Evolutionary conservation across 2,888 invertebrate genomes (phyloP).

Genomic region (Epirrhoe tristata): DNA sequence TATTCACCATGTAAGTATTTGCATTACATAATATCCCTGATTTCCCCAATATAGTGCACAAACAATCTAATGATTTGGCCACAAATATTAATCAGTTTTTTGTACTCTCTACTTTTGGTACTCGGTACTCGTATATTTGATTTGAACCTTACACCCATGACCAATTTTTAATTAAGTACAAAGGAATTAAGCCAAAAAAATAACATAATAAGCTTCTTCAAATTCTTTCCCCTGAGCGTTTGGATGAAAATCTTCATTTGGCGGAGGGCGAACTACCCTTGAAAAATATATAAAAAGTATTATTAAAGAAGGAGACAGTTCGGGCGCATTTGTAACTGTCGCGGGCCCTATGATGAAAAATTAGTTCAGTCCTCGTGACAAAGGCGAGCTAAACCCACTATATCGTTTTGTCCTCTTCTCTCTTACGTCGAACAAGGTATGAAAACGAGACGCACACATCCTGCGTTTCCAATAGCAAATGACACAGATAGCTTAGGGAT

Average conservation of each 20-base stretch:
- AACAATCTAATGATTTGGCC: no score
- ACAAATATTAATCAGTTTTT: no score
- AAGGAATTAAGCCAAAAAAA: slow-evolving; percentile 73
- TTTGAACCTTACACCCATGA: slow-evolving; percentile 3
- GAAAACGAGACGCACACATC: slow-evolving; percentile 60
- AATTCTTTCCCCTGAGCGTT: slow-evolving; percentile 69
- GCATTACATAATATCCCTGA: no score
- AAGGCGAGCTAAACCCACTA: slow-evolving; percentile 82
- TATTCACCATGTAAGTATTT: no score
- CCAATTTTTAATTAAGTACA: slow-evolving; percentile 58
- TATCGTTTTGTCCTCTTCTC: slow-evolving; percentile 71
- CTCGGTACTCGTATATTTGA: no score
- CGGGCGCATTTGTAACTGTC: slow-evolving; percentile 85
- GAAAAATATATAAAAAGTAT: slow-evolving; percentile 83
- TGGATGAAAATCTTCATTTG: slow-evolving; percentile 81
- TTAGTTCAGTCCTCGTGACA: slow-evolving; percentile 85
- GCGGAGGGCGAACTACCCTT: slow-evolving; percentile 81
- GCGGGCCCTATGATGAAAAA: slow-evolving; percentile 86
- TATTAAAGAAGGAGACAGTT: slow-evolving; percentile 86
- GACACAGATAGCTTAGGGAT: slow-evolving; percentile 85
- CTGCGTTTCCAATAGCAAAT: slow-evolving; percentile 84
- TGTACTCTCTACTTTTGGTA: no score
- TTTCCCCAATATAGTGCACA: no score
- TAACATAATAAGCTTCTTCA: slow-evolving; percentile 78
- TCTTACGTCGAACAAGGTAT: slow-evolving; percentile 53